phyloP scores from a whole-genome alignment of 1,140 invertebrate species.

The Eulimnadia texana region DNA sequence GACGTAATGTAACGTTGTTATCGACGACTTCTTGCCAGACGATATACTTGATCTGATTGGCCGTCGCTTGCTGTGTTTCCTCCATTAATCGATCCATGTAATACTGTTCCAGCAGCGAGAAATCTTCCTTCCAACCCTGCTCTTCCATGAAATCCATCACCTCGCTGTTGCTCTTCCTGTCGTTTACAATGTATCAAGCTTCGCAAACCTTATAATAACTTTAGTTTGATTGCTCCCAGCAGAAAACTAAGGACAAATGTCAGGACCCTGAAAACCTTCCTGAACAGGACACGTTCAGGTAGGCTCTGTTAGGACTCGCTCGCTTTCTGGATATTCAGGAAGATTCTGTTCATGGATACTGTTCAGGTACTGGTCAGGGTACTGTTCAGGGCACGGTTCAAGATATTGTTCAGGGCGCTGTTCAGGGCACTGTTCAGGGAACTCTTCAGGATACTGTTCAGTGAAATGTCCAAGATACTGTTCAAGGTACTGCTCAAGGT shows the following conservation, averaged over 20 bases:
- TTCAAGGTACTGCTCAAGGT: no score
- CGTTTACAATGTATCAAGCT: no score
- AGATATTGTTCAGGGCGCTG: no score
- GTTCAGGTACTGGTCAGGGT: no score
- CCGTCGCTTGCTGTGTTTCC: constrained; percentile 27
- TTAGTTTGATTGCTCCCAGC: no score
- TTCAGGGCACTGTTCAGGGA: no score
- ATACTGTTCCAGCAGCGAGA: constrained; percentile 45
- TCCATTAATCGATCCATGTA: constrained; percentile 49
- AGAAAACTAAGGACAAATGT: background rate
- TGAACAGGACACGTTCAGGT: no score
- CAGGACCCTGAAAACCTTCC: background rate
- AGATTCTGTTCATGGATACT: no score
- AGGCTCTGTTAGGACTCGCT: background rate
- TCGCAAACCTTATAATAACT: no score
- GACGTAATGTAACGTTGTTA: constrained; percentile 48
- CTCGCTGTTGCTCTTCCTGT: constrained; percentile 54
- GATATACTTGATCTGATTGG: constrained; percentile 43
- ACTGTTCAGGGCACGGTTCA: no score
- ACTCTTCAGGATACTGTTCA: no score
- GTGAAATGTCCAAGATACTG: no score
- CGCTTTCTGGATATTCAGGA: background rate
- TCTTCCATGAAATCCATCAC: constrained; percentile 54
- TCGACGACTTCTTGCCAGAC: constrained; percentile 90
- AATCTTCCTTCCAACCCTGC: constrained; percentile 39